Conservation (phyloP, 2,797 vertebrate species). For the Graptemys geographica region DNA sequence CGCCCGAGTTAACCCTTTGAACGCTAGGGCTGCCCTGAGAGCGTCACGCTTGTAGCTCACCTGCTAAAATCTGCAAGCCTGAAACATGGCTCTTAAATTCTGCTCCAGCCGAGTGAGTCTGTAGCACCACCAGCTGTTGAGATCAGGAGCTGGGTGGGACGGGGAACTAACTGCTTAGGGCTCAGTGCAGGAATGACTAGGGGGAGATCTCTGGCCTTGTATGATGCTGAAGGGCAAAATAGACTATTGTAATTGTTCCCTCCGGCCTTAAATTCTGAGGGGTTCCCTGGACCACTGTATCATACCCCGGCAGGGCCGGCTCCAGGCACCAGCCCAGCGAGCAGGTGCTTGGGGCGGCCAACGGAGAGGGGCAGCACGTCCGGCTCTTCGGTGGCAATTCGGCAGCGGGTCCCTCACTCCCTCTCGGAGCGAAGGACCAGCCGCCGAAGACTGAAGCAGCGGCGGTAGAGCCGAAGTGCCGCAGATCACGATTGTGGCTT, state of each 20-base stretch:
- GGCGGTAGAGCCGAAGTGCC: no score
- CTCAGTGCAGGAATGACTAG: background rate
- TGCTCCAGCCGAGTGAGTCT: background rate
- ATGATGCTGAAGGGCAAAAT: background rate
- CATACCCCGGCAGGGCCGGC: background rate
- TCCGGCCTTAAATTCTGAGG: background rate
- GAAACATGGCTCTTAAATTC: background rate
- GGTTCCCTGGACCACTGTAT: background rate
- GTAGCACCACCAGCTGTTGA: background rate
- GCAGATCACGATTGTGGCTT: no score
- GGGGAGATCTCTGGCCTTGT: background rate
- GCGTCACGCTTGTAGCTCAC: background rate
- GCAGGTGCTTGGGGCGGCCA: no score
- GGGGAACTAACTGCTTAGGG: background rate
- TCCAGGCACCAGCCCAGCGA: no score
- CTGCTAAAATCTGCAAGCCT: background rate
- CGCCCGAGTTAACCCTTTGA: background rate
- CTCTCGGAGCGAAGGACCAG: no score
- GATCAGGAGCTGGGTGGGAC: background rate
- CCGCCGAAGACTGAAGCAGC: no score
- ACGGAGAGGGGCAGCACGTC: no score
- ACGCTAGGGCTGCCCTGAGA: background rate
- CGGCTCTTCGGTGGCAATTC: no score
- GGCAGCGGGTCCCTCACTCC: no score
- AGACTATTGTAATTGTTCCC: background rate